Evolutionary conservation across 2,113 vertebrate species (phyloP), one percentile per base, ranked within the genome.

Genomic region (Tachuris rubrigastra): DNA sequence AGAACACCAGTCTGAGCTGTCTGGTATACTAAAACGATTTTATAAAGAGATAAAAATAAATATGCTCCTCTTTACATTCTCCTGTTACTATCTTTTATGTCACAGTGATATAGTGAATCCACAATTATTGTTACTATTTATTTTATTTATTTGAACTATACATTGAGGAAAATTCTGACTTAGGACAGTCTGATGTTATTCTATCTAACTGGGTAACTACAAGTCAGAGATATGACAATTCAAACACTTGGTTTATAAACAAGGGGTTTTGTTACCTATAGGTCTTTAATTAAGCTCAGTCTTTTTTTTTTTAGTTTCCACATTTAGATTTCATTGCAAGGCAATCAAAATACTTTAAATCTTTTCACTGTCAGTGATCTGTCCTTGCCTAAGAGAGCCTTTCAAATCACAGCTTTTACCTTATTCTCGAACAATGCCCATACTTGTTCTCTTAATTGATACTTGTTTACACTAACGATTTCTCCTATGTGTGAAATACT

Each of bases 401-500:
- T 59, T 73, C 87, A 74, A 73, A 91, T 94, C 85, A 87, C 77
- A 92, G 94, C 79, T 94, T 93, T 95, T 89, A 96, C 80, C 83
- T 95, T 78, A 67, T 92, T 87, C 80, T 95, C 2, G 49, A 93
- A 85, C 90, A 93, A 96, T 86, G 80, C 85, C 88, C 60, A 78
- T 95, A 90, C 75, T 92, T 95, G 92, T 95, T 93, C 86, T 89
- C 80, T 87, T 94, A 94, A 95, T 94, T 95, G 87, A 87, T 82
- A 95, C 79, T 92, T 94, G 92, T 97, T 96, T 95, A 97, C 72
- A 95, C 87, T 91, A 96, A 95, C 9, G 8, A 96, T 96, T 93
- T 88, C 79, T 96, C 83, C 92, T 95, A 92, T 52, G 85, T 94
- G 95, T 93, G 96, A 96, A 94, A 95, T 92, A 96, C 91, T 88